Conservation (phyloP, 2,888 invertebrate genomes). For the Lepetodrilus schrolli region DNA sequence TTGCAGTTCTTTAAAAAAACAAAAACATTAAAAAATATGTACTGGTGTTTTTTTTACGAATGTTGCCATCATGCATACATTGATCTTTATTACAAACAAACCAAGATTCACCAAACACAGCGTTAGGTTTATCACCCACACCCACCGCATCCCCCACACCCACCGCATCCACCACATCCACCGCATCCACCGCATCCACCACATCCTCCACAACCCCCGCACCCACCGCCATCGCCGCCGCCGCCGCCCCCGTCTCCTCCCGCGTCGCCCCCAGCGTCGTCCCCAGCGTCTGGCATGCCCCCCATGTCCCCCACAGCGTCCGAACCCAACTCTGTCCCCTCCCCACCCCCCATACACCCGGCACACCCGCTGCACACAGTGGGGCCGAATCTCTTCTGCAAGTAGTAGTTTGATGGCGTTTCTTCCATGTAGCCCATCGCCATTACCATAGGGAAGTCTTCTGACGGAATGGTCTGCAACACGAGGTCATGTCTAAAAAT, state of each 20-base stretch:
- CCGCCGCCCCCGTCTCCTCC: neutral
- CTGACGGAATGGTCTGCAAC: slow-evolving; percentile 61
- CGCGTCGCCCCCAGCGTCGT: slow-evolving; percentile 31
- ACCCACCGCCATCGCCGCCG: slow-evolving; percentile 31
- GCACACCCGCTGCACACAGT: slow-evolving; percentile 62
- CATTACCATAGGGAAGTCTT: slow-evolving; percentile 71
- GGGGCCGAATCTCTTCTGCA: slow-evolving; percentile 52
- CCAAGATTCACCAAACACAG: slow-evolving; percentile 30
- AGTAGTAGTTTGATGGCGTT: slow-evolving; percentile 71
- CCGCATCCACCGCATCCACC: slow-evolving; percentile 36
- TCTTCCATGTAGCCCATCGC: slow-evolving; percentile 76
- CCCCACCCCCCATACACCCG: slow-evolving; percentile 32
- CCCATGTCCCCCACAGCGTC: slow-evolving; percentile 17
- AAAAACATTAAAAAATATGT: neutral
- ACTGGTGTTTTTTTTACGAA: too few species aligned
- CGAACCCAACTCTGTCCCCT: neutral
- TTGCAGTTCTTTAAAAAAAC: neutral
- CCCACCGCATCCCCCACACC: slow-evolving; percentile 28
- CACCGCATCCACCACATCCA: slow-evolving; percentile 31
- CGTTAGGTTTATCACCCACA: slow-evolving; percentile 23
- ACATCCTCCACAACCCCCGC: slow-evolving; percentile 38
- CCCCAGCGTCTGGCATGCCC: slow-evolving; percentile 31
- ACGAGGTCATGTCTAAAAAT: too few species aligned
- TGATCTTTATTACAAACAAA: slow-evolving; percentile 36
- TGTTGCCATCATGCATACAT: too few species aligned